Percentiles rank a stretch among this genome's conserved stretches.
Evolutionary conservation across 2,797 vertebrate species (phyloP).

Genomic region (Bufotes viridis): DNA sequence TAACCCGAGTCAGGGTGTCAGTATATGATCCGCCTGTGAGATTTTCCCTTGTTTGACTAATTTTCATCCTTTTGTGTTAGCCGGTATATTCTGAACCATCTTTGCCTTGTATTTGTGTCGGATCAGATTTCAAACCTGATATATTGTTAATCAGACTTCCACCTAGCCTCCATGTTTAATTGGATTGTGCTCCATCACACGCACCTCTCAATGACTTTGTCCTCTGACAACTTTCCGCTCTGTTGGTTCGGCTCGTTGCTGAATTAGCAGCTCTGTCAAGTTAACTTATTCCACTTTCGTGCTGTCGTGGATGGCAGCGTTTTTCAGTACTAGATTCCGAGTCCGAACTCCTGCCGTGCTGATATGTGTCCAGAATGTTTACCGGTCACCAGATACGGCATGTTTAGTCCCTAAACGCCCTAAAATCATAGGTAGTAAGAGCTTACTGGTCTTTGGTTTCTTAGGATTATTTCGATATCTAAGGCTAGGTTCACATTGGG

Average conservation of each 20-base stretch:
- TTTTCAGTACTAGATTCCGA: conserved; percentile 33
- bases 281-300: conserved; percentile 50
- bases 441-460: not conserved
- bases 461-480: not conserved
- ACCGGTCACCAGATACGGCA: not conserved
- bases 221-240: conserved; percentile 48
- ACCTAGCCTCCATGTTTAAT: conserved; percentile 21
- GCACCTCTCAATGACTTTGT: conserved; percentile 51
- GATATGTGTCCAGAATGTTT: not conserved
- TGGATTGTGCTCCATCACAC: conserved; percentile 45
- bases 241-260: conserved; percentile 38
- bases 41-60: not conserved
- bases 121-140: conserved; percentile 36
- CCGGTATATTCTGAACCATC: not conserved
- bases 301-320: conserved; percentile 14
- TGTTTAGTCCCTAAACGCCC: not conserved
- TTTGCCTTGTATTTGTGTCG: not conserved
- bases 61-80: not conserved
- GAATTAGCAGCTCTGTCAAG: conserved; percentile 59
- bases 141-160: conserved; percentile 32
- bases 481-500: not conserved
- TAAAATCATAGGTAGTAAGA: not conserved
- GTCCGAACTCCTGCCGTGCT: not conserved
- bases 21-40: not conserved
- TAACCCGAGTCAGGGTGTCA: too few species aligned